Base-by-base conservation (phyloP, 37 sponge, comb jelly and placozoan species). In the Beroe forskalii region DNA sequence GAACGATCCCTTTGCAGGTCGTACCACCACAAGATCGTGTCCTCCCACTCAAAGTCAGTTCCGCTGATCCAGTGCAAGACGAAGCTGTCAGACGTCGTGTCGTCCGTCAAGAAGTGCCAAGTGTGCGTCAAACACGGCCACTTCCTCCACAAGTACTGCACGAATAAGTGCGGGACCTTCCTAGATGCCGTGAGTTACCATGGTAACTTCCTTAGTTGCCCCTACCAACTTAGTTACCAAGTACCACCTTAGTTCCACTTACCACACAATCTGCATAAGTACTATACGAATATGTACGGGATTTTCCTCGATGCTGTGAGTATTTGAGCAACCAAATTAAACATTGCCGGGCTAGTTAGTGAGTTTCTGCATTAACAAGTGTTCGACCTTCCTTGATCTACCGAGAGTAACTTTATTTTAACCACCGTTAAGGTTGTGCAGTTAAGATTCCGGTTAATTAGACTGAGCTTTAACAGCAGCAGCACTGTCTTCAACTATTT, bases 91-190 rank as follows among this genome's bases (percentile, higher is more conserved):
- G 37, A 33, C 40, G 9, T 72, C 22, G 14, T 30, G 9, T 33
- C 75, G 38, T 4, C 37, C 38, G 40, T 72, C 22, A 35, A 37
- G 39, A 72, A 37, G 37, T 72, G 75, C 40, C 40, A 37, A 37
- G 40, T 33, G 4, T 72, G 75, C 75, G 35, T 72, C 20, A 72
- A 72, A 3, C 36, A 35, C 22, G 75, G 75, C 3, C 75, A 72
- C 39, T 72, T 72, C 40, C 75, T 72, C 1, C 75, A 72, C 75
- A 72, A 37, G 40, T 72, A 72, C 30, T 72, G 75, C 35, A 38
- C 40, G 22, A 72, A 36, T 39, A 72, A 72, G 75, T 38, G 40
- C 37, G 22, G 40, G 1, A 1, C 37, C 9, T 72, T 72, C 75
- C 22, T 72, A 3, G 75, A 72, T 37, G 75, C 75, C 14, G 75